Evolutionary conservation across 2,797 vertebrate genomes (phyloP).

Genomic region (Nothura maculosa): DNA sequence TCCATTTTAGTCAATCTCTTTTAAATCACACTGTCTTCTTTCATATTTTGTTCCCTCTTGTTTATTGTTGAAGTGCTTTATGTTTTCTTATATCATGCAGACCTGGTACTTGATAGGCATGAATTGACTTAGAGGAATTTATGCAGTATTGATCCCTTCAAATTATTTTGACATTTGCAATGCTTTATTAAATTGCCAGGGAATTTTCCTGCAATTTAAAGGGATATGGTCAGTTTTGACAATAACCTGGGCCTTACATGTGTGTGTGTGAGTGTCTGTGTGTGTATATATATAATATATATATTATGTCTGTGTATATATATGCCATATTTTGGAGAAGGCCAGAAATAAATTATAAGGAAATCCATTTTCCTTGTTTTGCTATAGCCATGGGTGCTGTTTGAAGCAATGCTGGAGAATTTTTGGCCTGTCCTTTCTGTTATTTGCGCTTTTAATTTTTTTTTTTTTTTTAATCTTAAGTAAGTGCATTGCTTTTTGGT

Average conservation of each 20-base stretch:
- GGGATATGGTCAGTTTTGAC: background rate
- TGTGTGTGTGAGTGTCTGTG: background rate
- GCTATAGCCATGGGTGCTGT: background rate
- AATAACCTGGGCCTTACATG: background rate
- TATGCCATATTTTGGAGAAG: background rate
- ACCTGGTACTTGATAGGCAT: background rate
- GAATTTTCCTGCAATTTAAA: background rate
- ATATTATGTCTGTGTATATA: background rate
- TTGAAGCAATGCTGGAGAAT: background rate
- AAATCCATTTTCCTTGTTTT: background rate
- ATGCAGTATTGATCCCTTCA: background rate
- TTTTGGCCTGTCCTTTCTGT: background rate
- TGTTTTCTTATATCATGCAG: background rate
- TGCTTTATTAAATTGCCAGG: background rate
- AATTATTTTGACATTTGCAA: slow-evolving; percentile 19
- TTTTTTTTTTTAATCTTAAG: too few relatives aligned
- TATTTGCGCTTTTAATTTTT: background rate
- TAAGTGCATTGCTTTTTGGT: background rate
- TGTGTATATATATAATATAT: too few relatives aligned
- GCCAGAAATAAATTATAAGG: background rate
- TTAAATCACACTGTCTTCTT: background rate
- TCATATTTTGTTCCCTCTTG: background rate
- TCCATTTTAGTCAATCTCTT: background rate
- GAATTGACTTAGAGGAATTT: background rate
- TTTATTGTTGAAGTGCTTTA: background rate